phyloP scores from a whole-genome alignment of 1,140 invertebrate species.

The Arion vulgaris region DNA sequence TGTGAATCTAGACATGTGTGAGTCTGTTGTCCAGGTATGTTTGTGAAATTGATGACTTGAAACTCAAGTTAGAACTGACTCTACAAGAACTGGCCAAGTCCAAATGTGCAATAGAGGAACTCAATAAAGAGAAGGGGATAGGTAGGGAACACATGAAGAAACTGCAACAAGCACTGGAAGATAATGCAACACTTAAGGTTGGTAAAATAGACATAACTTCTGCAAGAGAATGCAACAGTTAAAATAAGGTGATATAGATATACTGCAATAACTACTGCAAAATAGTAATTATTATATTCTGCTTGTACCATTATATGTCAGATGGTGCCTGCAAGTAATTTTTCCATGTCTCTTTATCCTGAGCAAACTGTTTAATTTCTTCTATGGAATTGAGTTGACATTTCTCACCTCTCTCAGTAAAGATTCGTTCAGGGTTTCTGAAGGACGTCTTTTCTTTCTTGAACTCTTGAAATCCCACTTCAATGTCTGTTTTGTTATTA shows the following conservation, averaged over 20 bases:
- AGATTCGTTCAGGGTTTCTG: too few species aligned
- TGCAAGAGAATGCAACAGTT: neutral
- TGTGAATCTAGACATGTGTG: neutral
- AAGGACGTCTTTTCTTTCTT: too few species aligned
- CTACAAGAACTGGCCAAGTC: conserved; percentile 60
- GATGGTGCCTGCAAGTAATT: too few species aligned
- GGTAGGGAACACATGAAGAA: conserved; percentile 30
- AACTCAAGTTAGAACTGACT: conserved; percentile 61
- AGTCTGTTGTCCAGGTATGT: conserved; percentile 48
- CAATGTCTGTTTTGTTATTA: too few species aligned
- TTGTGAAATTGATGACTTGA: conserved; percentile 61
- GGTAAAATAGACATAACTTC: too few species aligned
- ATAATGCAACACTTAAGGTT: conserved; percentile 29
- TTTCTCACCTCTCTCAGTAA: too few species aligned
- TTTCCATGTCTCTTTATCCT: too few species aligned
- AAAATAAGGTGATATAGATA: neutral
- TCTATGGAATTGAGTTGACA: too few species aligned
- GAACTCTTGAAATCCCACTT: too few species aligned
- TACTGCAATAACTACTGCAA: neutral
- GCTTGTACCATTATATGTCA: too few species aligned
- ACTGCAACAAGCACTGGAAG: conserved; percentile 37
- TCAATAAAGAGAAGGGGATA: conserved; percentile 37
- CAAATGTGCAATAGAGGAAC: conserved; percentile 49
- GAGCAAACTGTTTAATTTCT: too few species aligned
- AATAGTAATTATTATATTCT: neutral